Conservation (phyloP, 2,888 invertebrate species). For the Dasysyrphus albostriatus region DNA sequence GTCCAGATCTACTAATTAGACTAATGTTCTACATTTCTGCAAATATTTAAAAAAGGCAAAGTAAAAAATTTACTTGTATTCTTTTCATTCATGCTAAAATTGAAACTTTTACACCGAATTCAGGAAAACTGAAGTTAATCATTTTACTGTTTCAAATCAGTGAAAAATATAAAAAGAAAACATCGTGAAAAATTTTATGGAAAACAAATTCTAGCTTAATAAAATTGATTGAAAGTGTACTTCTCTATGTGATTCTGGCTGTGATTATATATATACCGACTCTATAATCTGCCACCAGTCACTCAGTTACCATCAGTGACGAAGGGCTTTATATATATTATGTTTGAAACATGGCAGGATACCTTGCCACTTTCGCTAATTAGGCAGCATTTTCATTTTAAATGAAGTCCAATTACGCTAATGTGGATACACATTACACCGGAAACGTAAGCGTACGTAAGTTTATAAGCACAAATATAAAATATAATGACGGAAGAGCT, state of each 20-base stretch:
- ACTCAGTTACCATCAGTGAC: conserved; percentile 53
- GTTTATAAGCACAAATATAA: conserved; percentile 56
- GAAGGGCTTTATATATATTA: conserved; percentile 49
- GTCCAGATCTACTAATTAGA: background rate
- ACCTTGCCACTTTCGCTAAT: conserved; percentile 78
- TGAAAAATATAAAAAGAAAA: too few species aligned
- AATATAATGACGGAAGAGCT: conserved; percentile 26
- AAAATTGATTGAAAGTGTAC: background rate
- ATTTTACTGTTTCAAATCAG: too few species aligned
- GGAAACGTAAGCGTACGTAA: conserved; percentile 73
- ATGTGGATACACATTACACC: conserved; percentile 78
- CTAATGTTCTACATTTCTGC: too few species aligned
- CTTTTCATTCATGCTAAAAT: too few species aligned
- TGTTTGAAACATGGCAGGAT: conserved; percentile 67
- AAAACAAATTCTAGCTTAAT: background rate
- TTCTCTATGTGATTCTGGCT: conserved; percentile 22
- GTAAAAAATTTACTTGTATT: too few species aligned
- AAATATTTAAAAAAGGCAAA: too few species aligned
- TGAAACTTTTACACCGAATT: too few species aligned
- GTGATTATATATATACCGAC: background rate
- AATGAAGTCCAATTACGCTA: conserved; percentile 79
- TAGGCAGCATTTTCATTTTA: conserved; percentile 79
- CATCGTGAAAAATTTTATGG: too few species aligned
- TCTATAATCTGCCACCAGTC: conserved; percentile 50
- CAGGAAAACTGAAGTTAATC: too few species aligned